Conservation (phyloP, 2,113 vertebrate genomes). For the Campylomormyrus tamandua region DNA sequence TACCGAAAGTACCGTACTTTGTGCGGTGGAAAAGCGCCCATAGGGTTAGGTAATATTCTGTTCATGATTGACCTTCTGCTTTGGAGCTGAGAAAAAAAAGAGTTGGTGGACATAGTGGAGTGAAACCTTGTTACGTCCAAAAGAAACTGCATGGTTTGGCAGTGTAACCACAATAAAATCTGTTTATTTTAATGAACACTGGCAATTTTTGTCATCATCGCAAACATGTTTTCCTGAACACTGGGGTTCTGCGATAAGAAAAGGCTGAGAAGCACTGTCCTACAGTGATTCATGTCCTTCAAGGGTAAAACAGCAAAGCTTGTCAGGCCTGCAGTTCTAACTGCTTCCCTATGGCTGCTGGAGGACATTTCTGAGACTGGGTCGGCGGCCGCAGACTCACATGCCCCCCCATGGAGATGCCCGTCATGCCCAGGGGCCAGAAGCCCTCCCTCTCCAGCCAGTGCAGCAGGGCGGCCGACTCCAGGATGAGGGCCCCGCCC, state of each 20-base stretch:
- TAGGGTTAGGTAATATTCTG: neutral
- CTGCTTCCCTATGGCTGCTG: neutral
- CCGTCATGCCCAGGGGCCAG: constrained; percentile 92
- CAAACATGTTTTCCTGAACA: neutral
- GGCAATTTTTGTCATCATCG: neutral
- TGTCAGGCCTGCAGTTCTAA: neutral
- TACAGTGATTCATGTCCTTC: neutral
- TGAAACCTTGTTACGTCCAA: neutral
- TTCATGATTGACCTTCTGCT: neutral
- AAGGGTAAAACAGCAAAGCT: neutral
- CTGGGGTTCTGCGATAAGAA: neutral
- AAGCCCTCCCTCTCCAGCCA: constrained; percentile 95
- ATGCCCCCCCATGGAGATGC: constrained; percentile 98
- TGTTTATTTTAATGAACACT: neutral
- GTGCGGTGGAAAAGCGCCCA: too few relatives aligned
- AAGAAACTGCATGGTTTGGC: neutral
- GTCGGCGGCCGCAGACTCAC: constrained; percentile 59
- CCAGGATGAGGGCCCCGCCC: constrained; percentile 90
- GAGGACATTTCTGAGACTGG: neutral
- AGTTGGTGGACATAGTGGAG: neutral
- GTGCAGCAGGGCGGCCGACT: constrained; percentile 83
- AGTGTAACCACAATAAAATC: neutral
- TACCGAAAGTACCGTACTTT: too few relatives aligned
- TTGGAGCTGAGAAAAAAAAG: neutral
- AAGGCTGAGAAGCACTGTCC: neutral